Evolutionary conservation across 2,888 invertebrate genomes (phyloP), one percentile per base, ranked within the genome.

Genomic region (Ecdyonurus torrentis): DNA sequence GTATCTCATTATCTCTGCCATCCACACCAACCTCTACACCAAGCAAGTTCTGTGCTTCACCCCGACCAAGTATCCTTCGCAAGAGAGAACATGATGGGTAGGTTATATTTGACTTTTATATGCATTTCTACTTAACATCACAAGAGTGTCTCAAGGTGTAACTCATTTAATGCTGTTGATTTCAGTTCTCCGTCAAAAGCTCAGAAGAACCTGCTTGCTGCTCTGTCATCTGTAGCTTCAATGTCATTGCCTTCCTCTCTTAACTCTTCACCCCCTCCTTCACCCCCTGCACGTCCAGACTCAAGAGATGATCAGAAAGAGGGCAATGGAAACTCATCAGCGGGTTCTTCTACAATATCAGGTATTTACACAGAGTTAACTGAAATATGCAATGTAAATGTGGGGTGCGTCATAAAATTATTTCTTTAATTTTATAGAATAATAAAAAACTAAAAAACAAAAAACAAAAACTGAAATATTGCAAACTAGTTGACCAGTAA

Each of bases 281-380:
- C 71, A 15, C 70, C 70, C 3, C 70, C 67, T 3, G 61, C 65
- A 20, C 66, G 66, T 2, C 63, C 66, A 10, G 65, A 66, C 7
- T 74, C 75, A 0, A 74, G 74, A 37, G 70, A 71, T 22, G 74
- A 74, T 25, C 65, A 68, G 0, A 75, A 74, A 37, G 69, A 71
- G 22, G 74, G 74, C 25, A 65, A 67, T 62, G 74, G 74, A 60
- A 73, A 74, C 67, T 76, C 77, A 20, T 77, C 77, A 66, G 77
- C 76, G n/a, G 91, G 91, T 7, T 91, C 91, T 61, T 91, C 91
- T 2, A 92, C 91, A 1, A 87, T 91, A 60, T 91, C 91, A 5
- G 91, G 91, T 0, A 87, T 90, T 23, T 89, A n/a, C n/a, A n/a
- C n/a, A n/a, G n/a, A 89, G 0, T 89, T 89, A 61, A 90, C 91